Base-by-base conservation (phyloP, 2,113 vertebrate genomes). In the Rhynchomys soricoides region DNA sequence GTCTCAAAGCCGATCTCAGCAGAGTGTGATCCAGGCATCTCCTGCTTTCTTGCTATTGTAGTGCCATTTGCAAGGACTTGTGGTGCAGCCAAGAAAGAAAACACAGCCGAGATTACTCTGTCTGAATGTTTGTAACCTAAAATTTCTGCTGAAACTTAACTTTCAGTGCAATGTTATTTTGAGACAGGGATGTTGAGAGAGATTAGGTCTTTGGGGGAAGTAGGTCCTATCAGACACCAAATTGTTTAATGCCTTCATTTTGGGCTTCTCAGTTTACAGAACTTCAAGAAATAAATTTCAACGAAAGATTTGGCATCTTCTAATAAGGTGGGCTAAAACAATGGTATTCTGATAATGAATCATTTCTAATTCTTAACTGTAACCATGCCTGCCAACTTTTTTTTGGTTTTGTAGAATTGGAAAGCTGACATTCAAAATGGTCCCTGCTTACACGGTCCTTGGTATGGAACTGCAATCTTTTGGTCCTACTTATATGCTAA, bases 61-160 rank as follows among this genome's bases (percentile, higher is more conserved):
- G 40, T 24, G 37, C 16, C 52, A 68, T 62, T 83, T 82, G 40
- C 31, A 62, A 88, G 70, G 19, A 1, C 40, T 66, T 88, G 55
- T n/a, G 52, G 15, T 93, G 57, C 83, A 94, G 82, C 48, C 73
- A 93, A 89, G 37, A 81, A 66, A 64, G 57, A 81, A 62, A 95
- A 64, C 26, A 70, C 31, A 57, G 43, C 74, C 17, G 75, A 29
- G 12, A 2, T 31, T 57, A 34, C 11, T 71, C 26, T 21, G 52
- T 89, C 50, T 81, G 40, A 81, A 88, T 59, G n/a, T 48, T n/a
- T 29, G 10, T 66, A 29, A 48, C 66, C 26, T 21, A 83, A 82
- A 83, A 73, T 59, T 48, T 83, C 7, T 48, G 29, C 48, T 73
- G n/a, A 71, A 57, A 57, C 50, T 24, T 71, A 83, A 57, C n/a